Evolutionary conservation across 2,113 vertebrate genomes (phyloP).

Genomic region (Thunnus maccoyii): DNA sequence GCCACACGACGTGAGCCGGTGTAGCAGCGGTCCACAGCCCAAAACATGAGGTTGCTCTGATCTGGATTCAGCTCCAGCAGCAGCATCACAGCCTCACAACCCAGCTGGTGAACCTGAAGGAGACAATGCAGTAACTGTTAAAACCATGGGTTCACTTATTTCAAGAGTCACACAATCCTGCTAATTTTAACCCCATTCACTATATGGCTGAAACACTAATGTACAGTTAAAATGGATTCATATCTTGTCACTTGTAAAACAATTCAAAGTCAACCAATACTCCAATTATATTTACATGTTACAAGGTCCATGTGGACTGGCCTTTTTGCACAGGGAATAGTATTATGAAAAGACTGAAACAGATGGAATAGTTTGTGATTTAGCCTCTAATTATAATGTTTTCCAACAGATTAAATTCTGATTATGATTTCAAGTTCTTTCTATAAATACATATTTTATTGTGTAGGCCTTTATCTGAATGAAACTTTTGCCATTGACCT

Average conservation of each 20-base stretch:
- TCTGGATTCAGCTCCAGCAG: constrained; percentile 98
- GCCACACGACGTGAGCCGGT: constrained; percentile 95
- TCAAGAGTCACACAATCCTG: neutral
- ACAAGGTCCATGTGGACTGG: too few species aligned
- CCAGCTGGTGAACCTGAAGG: constrained; percentile 94
- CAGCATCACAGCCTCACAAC: constrained; percentile 96
- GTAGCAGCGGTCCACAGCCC: constrained; percentile 98
- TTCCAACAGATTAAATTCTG: too few species aligned
- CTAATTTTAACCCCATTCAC: neutral
- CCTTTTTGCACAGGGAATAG: neutral
- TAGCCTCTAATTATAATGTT: neutral
- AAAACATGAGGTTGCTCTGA: constrained; percentile 99
- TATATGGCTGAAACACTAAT: too few species aligned
- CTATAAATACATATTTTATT: neutral
- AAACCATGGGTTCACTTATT: neutral
- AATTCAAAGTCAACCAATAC: too few species aligned
- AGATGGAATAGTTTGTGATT: too few species aligned
- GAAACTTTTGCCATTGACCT: neutral
- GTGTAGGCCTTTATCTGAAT: neutral
- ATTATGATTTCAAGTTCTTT: neutral
- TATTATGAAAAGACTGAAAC: neutral
- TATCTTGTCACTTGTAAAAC: too few species aligned
- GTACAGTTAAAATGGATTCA: too few species aligned
- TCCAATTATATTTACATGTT: too few species aligned
- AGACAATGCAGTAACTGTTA: neutral